These are phyloP conservation scores for Apomyelois bistriatella DNA, from an alignment of 2,888 invertebrate genomes.

Conservation along the genomic window DNA sequence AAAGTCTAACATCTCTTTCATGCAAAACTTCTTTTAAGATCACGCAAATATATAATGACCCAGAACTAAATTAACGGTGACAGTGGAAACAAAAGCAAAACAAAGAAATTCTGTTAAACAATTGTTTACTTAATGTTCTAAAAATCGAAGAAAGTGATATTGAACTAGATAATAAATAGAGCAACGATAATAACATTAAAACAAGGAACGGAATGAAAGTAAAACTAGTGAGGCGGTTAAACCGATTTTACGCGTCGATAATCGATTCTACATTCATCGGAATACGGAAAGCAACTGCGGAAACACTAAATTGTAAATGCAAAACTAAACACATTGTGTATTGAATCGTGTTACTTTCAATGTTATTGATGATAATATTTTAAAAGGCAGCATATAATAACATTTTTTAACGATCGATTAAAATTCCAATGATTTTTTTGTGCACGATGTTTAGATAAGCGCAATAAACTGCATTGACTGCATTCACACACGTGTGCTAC, in stretches of 20 bases:
- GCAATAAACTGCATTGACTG: slow-evolving; percentile 3
- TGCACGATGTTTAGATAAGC: slow-evolving; percentile 1
- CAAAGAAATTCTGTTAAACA: neutral
- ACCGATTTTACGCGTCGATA: slow-evolving; percentile 59
- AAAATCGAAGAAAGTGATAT: slow-evolving; percentile 23
- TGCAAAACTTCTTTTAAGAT: no score
- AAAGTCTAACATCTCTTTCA: no score
- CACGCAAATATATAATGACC: no score
- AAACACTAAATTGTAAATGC: slow-evolving; percentile 31
- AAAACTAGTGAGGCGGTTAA: slow-evolving; percentile 35
- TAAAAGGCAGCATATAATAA: neutral
- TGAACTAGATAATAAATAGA: slow-evolving; percentile 48
- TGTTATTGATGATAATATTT: neutral
- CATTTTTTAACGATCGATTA: neutral
- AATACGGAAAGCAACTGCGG: slow-evolving; percentile 47
- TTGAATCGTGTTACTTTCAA: neutral
- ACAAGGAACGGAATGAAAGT: slow-evolving; percentile 38
- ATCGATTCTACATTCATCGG: slow-evolving; percentile 39
- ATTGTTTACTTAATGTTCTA: slow-evolving; percentile 1
- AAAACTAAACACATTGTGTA: slow-evolving; percentile 13
- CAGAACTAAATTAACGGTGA: no score
- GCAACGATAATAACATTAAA: slow-evolving; percentile 38
- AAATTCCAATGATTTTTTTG: neutral
- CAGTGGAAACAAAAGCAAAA: neutral
- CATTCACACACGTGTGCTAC: neutral